These are phyloP conservation scores for Periplaneta americana DNA, from an alignment of 1,140 invertebrate species.

Conservation along the genomic window DNA sequence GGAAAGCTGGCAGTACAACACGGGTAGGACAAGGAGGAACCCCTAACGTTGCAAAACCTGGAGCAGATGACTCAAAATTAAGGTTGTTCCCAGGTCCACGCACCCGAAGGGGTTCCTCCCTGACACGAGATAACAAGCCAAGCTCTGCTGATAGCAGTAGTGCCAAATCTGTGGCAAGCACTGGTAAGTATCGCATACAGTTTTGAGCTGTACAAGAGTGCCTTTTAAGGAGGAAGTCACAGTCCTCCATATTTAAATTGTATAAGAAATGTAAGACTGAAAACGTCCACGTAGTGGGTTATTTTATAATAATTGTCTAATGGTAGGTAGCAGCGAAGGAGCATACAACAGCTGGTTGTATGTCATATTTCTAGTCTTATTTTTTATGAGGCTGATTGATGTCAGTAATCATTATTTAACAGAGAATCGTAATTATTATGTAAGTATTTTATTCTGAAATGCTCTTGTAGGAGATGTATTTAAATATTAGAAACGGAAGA, in stretches of 20 bases:
- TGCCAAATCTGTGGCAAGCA: constrained; percentile 8
- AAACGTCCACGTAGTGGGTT: not conserved
- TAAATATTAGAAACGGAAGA: too few relatives aligned
- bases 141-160: constrained; percentile 38
- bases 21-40: constrained; percentile 14
- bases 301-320: not conserved
- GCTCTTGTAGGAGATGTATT: not conserved
- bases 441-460: not conserved
- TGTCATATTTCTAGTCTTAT: not conserved
- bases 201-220: constrained; percentile 41
- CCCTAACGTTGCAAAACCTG: constrained; percentile 42
- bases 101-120: constrained; percentile 46
- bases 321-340: not conserved
- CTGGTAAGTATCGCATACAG: constrained; percentile 58
- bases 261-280: not conserved
- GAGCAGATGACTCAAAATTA: constrained; percentile 49
- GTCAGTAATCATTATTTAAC: not conserved
- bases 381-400: not conserved
- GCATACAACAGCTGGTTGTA: not conserved
- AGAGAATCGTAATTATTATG: not conserved
- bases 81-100: constrained; percentile 40
- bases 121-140: constrained; percentile 47
- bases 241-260: not conserved
- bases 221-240: not conserved
- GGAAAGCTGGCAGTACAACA: constrained; percentile 25